Percentiles rank a stretch among this genome's conserved stretches.
phyloP scores from a whole-genome alignment of 2,797 vertebrate species.

The Cheirogaleus major region DNA sequence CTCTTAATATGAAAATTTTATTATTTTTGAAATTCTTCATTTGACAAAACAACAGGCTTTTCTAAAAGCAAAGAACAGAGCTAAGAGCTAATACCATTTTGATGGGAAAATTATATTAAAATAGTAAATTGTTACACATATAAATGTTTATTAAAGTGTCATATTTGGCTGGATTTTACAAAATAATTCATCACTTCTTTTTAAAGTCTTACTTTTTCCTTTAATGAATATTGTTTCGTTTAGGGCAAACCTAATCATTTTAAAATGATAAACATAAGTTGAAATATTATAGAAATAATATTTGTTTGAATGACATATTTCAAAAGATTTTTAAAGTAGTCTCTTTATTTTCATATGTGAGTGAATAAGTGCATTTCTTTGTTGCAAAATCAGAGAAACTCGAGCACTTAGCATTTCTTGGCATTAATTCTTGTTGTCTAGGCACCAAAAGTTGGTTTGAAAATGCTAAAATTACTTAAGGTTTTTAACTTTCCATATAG shows the following conservation, averaged over 20 bases:
- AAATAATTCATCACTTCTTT: constrained; percentile 31
- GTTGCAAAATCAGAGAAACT: constrained; percentile 59
- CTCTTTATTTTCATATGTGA: constrained; percentile 58
- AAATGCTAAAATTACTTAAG: neutral
- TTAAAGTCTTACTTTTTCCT: constrained; percentile 34
- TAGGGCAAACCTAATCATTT: constrained; percentile 16
- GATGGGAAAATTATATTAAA: constrained; percentile 8
- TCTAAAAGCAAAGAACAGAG: neutral
- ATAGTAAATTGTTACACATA: neutral
- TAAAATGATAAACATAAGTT: neutral
- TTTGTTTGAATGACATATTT: constrained; percentile 31
- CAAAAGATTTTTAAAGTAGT: constrained; percentile 42
- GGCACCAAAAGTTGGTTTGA: constrained; percentile 47
- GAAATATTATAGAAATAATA: neutral
- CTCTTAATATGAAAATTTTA: constrained; percentile 43
- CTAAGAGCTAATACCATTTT: neutral
- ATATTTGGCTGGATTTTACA: constrained; percentile 9
- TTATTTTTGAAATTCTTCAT: constrained; percentile 18
- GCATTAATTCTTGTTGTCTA: constrained; percentile 37
- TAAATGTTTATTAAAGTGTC: constrained; percentile 12
- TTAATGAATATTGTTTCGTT: constrained; percentile 31
- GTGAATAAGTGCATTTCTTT: constrained; percentile 24
- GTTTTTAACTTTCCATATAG: constrained; percentile 5
- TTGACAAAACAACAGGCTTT: constrained; percentile 9
- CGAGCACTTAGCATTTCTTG: constrained; percentile 42